Percentiles rank a stretch among this genome's conserved stretches.
These are phyloP conservation scores for Siniperca knerii DNA, from an alignment of 2,113 vertebrate genomes.

Conservation along the genomic window DNA sequence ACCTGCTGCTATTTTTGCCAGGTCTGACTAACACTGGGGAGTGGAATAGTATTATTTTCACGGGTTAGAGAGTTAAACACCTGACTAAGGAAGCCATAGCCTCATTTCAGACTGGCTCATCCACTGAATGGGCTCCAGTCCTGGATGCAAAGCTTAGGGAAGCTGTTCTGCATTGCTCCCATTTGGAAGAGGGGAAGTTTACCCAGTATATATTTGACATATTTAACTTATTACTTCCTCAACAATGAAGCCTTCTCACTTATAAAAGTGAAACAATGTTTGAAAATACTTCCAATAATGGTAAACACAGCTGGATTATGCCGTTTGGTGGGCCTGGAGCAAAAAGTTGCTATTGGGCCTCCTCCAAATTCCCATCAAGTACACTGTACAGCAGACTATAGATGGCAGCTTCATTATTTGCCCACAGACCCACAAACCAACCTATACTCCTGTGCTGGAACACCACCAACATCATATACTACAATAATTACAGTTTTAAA, in stretches of 20 bases:
- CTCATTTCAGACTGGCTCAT: no score
- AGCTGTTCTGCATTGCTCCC: background rate
- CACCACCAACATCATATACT: background rate
- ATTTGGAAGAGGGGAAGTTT: background rate
- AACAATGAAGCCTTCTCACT: background rate
- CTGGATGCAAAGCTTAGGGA: background rate
- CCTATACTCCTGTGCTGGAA: background rate
- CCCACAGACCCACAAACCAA: background rate
- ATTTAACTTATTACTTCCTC: background rate
- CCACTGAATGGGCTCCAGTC: no score
- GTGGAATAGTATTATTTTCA: background rate
- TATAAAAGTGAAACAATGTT: background rate
- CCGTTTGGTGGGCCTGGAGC: background rate
- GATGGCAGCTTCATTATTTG: background rate
- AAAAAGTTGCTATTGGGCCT: background rate
- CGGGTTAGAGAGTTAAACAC: no score
- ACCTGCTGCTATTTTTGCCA: background rate
- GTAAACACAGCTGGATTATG: background rate
- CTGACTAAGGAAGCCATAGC: no score
- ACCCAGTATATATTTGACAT: background rate
- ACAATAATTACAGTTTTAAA: background rate
- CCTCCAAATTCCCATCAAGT: background rate
- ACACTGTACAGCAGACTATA: background rate
- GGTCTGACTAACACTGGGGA: background rate
- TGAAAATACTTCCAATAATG: background rate